Conservation (phyloP, 2,888 invertebrate species). For the Caenorhabditis macrosperma region DNA sequence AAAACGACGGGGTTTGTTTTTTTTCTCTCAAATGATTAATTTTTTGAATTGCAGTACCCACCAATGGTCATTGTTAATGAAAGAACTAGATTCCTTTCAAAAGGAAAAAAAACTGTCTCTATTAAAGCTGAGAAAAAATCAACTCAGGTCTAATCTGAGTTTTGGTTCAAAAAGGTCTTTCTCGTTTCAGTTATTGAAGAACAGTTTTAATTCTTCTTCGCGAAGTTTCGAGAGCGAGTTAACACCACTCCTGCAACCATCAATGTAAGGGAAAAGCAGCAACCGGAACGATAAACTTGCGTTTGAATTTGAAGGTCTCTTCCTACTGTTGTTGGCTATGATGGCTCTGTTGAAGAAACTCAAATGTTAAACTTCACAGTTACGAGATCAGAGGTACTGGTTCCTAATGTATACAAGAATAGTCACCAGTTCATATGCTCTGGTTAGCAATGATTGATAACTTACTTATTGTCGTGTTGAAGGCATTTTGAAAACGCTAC, state of each 20-base stretch:
- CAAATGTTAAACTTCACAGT: slow-evolving; percentile 17
- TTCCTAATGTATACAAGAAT: no score
- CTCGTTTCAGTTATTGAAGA: slow-evolving; percentile 34
- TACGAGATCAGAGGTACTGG: slow-evolving; percentile 56
- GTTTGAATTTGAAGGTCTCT: slow-evolving; percentile 61
- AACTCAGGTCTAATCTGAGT: slow-evolving; percentile 2
- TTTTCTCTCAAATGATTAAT: not conserved
- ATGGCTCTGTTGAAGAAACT: slow-evolving; percentile 50
- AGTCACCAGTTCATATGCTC: no score
- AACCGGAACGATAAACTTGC: no score
- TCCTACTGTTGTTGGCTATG: slow-evolving; percentile 61
- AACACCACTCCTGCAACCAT: slow-evolving; percentile 56
- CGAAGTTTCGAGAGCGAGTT: slow-evolving; percentile 24
- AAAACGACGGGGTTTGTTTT: slow-evolving; percentile 1
- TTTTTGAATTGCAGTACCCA: slow-evolving; percentile 2
- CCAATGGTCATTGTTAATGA: not conserved
- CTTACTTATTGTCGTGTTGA: no score
- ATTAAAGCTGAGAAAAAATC: no score
- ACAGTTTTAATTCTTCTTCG: no score
- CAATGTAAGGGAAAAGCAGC: no score
- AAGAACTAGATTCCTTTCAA: no score
- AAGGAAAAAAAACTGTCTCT: no score
- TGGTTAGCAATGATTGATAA: no score
- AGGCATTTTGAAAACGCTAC: no score
- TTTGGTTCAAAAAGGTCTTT: not conserved